phyloP scores from a whole-genome alignment of 2,113 vertebrate species.

The Hemiprocne comata region DNA sequence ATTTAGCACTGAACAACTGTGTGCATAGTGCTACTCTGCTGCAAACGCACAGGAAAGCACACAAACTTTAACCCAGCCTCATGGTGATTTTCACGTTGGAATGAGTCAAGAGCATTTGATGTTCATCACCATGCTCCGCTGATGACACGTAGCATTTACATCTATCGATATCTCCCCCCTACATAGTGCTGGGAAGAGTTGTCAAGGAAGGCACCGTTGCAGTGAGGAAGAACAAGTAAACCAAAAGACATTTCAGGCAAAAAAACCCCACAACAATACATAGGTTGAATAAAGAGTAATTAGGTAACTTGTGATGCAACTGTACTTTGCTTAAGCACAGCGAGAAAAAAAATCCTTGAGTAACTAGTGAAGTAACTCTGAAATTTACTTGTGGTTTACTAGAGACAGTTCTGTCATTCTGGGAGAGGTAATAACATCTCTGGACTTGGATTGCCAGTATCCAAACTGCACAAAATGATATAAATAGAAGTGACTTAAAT shows the following conservation, averaged over 20 bases:
- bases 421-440: not conserved
- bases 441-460: not conserved
- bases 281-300: not conserved
- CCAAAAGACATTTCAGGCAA: not conserved
- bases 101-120: not conserved
- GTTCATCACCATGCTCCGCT: not conserved
- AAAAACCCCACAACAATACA: no score
- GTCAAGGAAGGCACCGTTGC: not conserved
- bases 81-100: not conserved
- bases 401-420: not conserved
- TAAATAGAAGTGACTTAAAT: slow-evolving; percentile 51
- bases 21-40: not conserved
- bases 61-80: not conserved
- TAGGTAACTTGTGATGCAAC: not conserved
- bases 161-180: not conserved
- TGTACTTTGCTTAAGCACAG: not conserved
- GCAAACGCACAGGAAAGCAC: not conserved
- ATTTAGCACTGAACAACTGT: not conserved
- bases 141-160: not conserved
- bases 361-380: not conserved
- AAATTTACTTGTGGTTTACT: not conserved
- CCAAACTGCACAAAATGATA: not conserved
- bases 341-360: not conserved
- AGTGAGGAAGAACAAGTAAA: not conserved
- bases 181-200: not conserved